Conservation (phyloP, 2,888 invertebrate genomes). For the Pollenia griseotomentosa region DNA sequence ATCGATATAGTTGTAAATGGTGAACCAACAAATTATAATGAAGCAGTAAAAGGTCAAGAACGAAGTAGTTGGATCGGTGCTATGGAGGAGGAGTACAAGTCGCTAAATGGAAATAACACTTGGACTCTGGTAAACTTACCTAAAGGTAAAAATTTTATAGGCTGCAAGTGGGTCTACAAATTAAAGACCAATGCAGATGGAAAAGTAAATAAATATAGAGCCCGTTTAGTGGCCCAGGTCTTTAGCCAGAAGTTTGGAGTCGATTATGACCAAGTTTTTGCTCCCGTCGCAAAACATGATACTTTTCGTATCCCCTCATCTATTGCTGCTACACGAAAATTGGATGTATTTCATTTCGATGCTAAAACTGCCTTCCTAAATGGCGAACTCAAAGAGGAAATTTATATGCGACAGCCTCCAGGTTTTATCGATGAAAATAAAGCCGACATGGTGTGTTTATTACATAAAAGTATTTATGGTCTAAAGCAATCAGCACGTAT, state of each 20-base stretch:
- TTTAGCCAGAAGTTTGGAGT: no score
- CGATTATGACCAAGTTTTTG: no score
- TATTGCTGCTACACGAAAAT: background rate
- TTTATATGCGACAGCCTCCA: conserved; percentile 68
- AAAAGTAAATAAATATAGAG: no score
- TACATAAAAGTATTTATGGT: no score
- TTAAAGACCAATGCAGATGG: background rate
- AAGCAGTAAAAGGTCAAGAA: no score
- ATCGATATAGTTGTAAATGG: no score
- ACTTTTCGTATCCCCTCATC: no score
- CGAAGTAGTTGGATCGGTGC: no score
- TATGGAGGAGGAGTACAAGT: background rate
- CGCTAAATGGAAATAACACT: background rate
- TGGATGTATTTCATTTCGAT: conserved; percentile 42
- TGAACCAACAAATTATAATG: no score
- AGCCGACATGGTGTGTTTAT: conserved; percentile 38
- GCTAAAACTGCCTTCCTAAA: conserved; percentile 64
- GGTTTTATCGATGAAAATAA: no score
- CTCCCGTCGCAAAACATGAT: conserved; percentile 2
- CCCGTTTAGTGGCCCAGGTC: no score
- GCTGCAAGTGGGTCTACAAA: conserved; percentile 26
- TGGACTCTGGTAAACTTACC: background rate
- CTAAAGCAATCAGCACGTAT: no score
- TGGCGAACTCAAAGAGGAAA: conserved; percentile 14
- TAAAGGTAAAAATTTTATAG: conserved; percentile 5